Base-by-base conservation (phyloP, 1,140 invertebrate species). In the Scaptomyza graminum region DNA sequence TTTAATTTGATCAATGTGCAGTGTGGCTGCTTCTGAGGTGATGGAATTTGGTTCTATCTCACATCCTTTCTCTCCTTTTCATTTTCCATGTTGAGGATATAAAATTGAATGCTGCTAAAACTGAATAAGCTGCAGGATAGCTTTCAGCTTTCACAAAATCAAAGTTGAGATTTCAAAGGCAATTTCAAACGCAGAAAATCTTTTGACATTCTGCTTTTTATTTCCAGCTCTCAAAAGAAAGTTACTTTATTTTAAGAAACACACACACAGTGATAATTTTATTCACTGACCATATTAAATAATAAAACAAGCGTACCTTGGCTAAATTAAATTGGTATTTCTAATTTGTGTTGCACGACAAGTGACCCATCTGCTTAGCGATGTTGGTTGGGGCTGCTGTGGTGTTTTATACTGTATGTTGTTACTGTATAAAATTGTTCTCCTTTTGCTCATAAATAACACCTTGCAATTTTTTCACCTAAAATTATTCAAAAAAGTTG, bases 1-100 rank as follows among this genome's bases (percentile, higher is more conserved):
- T 85, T 85, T 88, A 79, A 85, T 88, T 87, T 82, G 69, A 65
- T 87, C 79, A 78, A 74, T 74, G 70, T 74, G 79, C 50, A 43
- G 31, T 41, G 31, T 34, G 31, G 60, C 41, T 34, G 41, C 46
- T 31, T 49, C 44, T 59, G 50, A 68, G 63, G 62, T 65, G 49
- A 55, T 44, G 54, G 59, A 44, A 44, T 59, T 22, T 34, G 1
- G 0, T 34, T 41, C 39, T 50, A 46, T 16, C 44, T 57, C 2
- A 5, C 28, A 31, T 31, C 55, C 31, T 3, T 15, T 57, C 18
- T 6, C 34, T 7, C 8, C 16, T 8, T 15, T 9, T 16, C 8
- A 3, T 7, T 12, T 18, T 46, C 15, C 9, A 0, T 18, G 9
- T 34, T 34, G 12, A 46, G 15, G 47, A 72, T 68, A 63, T 67